Evolutionary conservation across 2,888 invertebrate species (phyloP).

Genomic region (Ectemnius lituratus): DNA sequence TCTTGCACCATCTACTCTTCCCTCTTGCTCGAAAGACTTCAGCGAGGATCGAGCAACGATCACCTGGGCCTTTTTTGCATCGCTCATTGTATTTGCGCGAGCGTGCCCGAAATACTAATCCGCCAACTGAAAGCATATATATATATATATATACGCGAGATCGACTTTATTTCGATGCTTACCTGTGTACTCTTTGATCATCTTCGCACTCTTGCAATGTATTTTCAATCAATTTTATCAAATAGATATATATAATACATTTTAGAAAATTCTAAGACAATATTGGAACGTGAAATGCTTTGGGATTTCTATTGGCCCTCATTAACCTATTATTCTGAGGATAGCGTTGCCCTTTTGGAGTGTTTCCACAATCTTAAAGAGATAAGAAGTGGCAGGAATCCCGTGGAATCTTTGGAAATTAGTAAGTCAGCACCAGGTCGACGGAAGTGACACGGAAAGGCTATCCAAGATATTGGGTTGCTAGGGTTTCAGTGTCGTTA

Average conservation of each 20-base stretch:
- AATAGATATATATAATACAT: too few species aligned
- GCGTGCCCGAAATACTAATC: conserved; percentile 74
- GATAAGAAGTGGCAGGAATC: too few species aligned
- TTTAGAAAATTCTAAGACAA: too few species aligned
- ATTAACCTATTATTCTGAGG: too few species aligned
- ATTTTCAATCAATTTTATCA: too few species aligned
- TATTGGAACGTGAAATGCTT: too few species aligned
- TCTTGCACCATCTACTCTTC: conserved; percentile 59
- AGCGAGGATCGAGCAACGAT: conserved; percentile 39
- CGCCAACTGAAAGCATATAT: not conserved
- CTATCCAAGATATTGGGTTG: conserved; percentile 50
- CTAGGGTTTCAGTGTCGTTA: conserved; percentile 28
- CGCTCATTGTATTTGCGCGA: conserved; percentile 70
- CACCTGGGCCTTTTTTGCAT: conserved; percentile 71
- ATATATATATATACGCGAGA: too few species aligned
- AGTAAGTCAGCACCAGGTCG: conserved; percentile 47
- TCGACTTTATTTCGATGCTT: too few species aligned
- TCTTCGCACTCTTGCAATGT: too few species aligned
- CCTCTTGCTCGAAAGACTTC: conserved; percentile 18
- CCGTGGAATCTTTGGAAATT: conserved; percentile 50
- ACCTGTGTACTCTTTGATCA: too few species aligned
- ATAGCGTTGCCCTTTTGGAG: too few species aligned
- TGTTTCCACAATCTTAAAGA: not conserved
- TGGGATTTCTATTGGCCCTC: too few species aligned
- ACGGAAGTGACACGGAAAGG: conserved; percentile 54